Evolutionary conservation across 2,888 invertebrate species (phyloP).

Genomic region (Brachylomia viminalis): DNA sequence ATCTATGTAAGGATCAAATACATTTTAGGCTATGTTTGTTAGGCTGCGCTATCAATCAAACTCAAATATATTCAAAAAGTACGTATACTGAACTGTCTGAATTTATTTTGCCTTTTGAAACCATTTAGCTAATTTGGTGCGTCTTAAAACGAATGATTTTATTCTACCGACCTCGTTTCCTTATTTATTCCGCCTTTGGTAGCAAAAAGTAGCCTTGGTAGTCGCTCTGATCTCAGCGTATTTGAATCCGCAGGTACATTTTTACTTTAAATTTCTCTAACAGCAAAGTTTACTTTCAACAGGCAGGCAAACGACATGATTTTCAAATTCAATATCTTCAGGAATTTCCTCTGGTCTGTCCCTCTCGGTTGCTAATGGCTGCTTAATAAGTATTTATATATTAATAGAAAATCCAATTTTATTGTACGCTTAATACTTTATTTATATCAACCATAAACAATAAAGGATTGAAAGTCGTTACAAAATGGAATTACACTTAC

Average conservation of each 20-base stretch:
- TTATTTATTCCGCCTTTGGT: too few relatives aligned
- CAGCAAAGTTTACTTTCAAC: neutral
- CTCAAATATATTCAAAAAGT: too few relatives aligned
- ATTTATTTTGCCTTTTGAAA: neutral
- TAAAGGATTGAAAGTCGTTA: neutral
- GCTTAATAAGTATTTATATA: neutral
- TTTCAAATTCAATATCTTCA: neutral
- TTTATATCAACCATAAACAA: constrained; percentile 9
- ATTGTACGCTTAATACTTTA: neutral
- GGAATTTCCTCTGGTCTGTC: neutral
- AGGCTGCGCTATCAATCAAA: neutral
- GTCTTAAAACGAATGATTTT: neutral
- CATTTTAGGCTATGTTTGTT: neutral
- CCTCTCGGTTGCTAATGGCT: neutral
- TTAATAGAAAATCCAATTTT: constrained; percentile 14
- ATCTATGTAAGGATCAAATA: neutral
- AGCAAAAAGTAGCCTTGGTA: neutral
- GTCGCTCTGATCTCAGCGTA: neutral
- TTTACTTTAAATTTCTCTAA: neutral
- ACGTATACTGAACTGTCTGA: too few relatives aligned
- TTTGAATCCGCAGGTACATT: neutral
- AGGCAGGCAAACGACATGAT: neutral
- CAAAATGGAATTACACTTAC: constrained; percentile 33
- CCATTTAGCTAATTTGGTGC: neutral
- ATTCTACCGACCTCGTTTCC: neutral